Conservation (phyloP, 2,113 vertebrate genomes). For the Otocyon megalotis region DNA sequence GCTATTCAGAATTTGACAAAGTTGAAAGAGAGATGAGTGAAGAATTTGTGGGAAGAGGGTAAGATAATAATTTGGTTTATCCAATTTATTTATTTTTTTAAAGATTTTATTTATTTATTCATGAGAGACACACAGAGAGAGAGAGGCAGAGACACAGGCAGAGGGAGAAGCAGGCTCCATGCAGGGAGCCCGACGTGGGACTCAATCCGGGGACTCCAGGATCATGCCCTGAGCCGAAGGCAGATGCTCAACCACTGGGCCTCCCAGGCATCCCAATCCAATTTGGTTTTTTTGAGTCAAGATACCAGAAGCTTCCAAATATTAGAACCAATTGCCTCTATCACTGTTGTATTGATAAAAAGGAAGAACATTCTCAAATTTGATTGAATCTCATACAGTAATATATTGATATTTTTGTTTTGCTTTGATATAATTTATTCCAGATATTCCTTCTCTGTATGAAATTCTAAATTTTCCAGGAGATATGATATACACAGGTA, state of each 20-base stretch:
- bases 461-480: neutral
- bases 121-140: too few relatives aligned
- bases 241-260: too few relatives aligned
- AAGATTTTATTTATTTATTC: too few relatives aligned
- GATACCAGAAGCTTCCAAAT: neutral
- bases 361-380: neutral
- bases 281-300: too few relatives aligned
- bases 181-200: too few relatives aligned
- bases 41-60: neutral
- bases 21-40: neutral
- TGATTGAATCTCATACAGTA: neutral
- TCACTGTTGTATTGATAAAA: neutral
- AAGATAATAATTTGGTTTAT: neutral
- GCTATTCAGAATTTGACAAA: neutral
- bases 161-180: too few relatives aligned
- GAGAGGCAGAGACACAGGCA: too few relatives aligned
- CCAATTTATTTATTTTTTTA: neutral
- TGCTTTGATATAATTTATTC: neutral
- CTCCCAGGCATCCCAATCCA: too few relatives aligned
- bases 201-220: too few relatives aligned
- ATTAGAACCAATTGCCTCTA: neutral
- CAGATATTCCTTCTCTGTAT: neutral
- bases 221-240: too few relatives aligned
- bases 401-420: neutral
- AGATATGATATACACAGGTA: neutral